A percentile compares a stretch with the other conserved stretches of the same genome.
These are phyloP conservation scores for Spilogale gracilis DNA, from an alignment of 2,113 vertebrate species.

Conservation along the genomic window DNA sequence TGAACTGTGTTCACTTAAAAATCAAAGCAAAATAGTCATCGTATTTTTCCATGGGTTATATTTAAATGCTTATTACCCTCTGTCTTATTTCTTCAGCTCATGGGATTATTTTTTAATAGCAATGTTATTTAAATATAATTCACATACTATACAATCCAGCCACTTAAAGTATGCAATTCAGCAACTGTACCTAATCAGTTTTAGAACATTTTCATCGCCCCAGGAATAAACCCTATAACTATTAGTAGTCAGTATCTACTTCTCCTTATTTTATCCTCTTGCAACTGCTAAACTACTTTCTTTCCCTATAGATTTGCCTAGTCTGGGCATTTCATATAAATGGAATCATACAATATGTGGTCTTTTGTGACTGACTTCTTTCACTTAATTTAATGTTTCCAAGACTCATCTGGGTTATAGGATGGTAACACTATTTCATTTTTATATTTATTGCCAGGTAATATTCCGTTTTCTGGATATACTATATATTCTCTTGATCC, in stretches of 20 bases:
- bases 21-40: slow-evolving; percentile 31
- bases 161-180: background rate
- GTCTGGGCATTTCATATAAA: slow-evolving; percentile 21
- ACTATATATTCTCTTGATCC: background rate
- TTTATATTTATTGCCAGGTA: slow-evolving; percentile 14
- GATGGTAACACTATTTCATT: background rate
- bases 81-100: background rate
- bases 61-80: slow-evolving; percentile 58
- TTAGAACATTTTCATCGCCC: background rate
- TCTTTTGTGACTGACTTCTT: background rate
- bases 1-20: slow-evolving; percentile 55
- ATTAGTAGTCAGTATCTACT: background rate
- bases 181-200: background rate
- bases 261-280: too few species aligned
- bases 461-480: background rate
- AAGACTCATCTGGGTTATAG: background rate
- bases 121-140: slow-evolving; percentile 32
- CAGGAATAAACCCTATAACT: background rate
- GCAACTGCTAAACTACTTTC: background rate
- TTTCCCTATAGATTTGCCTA: background rate
- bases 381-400: background rate
- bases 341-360: background rate
- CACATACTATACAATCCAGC: background rate
- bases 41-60: slow-evolving; percentile 45
- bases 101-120: slow-evolving; percentile 39